These are phyloP conservation scores for Caloenas nicobarica DNA, from an alignment of 2,113 vertebrate species.

Conservation along the genomic window DNA sequence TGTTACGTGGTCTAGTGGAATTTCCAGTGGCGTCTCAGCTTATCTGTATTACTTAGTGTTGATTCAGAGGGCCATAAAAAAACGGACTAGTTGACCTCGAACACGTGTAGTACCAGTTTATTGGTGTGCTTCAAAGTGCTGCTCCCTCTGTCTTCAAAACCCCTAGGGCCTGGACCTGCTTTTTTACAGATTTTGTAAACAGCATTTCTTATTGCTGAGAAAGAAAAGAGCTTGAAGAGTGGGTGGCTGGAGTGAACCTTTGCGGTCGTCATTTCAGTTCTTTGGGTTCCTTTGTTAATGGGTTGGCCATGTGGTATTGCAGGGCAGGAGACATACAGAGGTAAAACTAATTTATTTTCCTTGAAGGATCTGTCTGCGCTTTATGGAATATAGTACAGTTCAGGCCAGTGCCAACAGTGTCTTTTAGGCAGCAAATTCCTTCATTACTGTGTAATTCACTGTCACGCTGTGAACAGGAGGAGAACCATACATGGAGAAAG, in stretches of 20 bases:
- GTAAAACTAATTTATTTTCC: background rate
- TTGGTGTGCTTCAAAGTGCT: background rate
- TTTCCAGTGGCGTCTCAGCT: slow-evolving; percentile 11
- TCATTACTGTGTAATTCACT: slow-evolving; percentile 48
- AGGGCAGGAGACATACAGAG: background rate
- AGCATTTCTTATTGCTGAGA: background rate
- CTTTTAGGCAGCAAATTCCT: slow-evolving; percentile 45
- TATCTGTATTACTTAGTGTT: background rate
- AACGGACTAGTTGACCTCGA: background rate
- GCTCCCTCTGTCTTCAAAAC: background rate
- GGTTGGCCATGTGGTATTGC: background rate
- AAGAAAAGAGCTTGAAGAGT: background rate
- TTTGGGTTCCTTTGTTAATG: background rate
- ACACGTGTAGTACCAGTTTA: background rate
- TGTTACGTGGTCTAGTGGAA: background rate
- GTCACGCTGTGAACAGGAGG: background rate
- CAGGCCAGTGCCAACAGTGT: background rate
- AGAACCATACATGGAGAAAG: slow-evolving; percentile 67
- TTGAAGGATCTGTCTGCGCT: background rate
- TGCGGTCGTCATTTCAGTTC: background rate
- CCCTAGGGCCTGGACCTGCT: background rate
- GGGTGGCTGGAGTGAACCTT: background rate
- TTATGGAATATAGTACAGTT: background rate
- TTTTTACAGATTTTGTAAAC: background rate
- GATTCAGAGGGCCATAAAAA: slow-evolving; percentile 13